Evolutionary conservation across 2,797 vertebrate genomes (phyloP).

Genomic region (Acomys russatus): DNA sequence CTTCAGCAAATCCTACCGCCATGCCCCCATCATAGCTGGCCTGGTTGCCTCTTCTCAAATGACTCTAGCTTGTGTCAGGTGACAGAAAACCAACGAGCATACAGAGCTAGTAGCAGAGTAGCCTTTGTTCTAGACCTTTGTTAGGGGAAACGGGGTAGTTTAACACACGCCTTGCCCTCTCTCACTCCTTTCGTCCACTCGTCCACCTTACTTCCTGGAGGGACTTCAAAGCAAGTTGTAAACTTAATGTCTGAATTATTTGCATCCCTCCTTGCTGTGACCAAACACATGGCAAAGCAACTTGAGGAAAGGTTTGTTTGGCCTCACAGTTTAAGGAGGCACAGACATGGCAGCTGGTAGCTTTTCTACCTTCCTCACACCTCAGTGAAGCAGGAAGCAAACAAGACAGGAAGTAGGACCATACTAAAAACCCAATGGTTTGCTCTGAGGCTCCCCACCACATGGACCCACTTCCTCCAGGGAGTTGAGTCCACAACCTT

Average conservation of each 20-base stretch:
- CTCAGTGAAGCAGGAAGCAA: background rate
- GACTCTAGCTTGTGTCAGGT: background rate
- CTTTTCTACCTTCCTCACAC: background rate
- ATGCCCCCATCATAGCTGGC: background rate
- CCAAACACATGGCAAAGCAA: background rate
- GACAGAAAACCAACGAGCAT: background rate
- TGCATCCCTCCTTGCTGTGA: background rate
- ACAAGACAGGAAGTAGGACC: background rate
- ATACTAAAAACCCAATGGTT: background rate
- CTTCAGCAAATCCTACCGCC: background rate
- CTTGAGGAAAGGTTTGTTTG: background rate
- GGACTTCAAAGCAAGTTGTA: slow-evolving; percentile 43
- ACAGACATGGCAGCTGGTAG: background rate
- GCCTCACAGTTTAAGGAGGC: background rate
- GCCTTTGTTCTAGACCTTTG: background rate
- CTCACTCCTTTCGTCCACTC: background rate
- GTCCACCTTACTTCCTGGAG: background rate
- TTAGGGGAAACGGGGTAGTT: background rate
- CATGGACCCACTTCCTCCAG: background rate
- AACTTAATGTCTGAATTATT: background rate
- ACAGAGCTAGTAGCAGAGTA: background rate
- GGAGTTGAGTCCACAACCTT: background rate
- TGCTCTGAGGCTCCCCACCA: background rate
- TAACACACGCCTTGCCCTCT: background rate
- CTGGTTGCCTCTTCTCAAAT: background rate